phyloP scores from a whole-genome alignment of 64 coral and sea anemone genomes.

The Montipora capricornis region DNA sequence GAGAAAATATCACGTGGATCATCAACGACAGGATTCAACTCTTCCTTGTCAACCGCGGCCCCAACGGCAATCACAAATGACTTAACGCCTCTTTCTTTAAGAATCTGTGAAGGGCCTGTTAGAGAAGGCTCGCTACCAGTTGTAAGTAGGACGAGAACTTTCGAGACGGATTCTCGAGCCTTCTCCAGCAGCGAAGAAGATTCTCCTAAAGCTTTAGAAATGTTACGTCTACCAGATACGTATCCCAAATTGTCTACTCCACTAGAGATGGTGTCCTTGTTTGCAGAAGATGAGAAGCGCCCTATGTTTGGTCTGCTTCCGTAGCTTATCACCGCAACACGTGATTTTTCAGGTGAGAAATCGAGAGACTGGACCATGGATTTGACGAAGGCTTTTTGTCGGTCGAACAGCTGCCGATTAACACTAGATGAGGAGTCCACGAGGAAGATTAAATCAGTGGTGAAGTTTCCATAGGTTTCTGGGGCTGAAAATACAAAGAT shows the following conservation, averaged over 20 bases:
- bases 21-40: conserved; percentile 1
- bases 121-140: conserved; percentile 35
- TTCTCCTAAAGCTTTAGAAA: no score
- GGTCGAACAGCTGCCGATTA: background rate
- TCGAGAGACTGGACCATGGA: background rate
- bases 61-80: conserved; percentile 44
- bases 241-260: background rate
- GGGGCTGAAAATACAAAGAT: conserved; percentile 15
- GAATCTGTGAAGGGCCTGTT: background rate
- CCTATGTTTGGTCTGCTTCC: background rate
- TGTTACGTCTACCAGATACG: no score
- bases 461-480: conserved; percentile 20
- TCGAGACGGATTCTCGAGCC: conserved; percentile 5
- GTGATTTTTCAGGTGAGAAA: conserved; percentile 13
- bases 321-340: conserved; percentile 43
- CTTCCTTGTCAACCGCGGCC: background rate
- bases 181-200: background rate
- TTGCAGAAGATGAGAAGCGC: background rate
- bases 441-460: conserved; percentile 39
- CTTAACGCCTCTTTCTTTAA: conserved; percentile 3
- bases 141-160: conserved; percentile 30
- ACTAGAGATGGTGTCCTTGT: background rate
- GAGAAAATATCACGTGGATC: conserved; percentile 32
- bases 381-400: conserved; percentile 50
- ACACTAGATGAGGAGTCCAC: conserved; percentile 33